These are phyloP conservation scores for Scytalopus superciliaris DNA, from an alignment of 2,113 vertebrate species.

Conservation along the genomic window DNA sequence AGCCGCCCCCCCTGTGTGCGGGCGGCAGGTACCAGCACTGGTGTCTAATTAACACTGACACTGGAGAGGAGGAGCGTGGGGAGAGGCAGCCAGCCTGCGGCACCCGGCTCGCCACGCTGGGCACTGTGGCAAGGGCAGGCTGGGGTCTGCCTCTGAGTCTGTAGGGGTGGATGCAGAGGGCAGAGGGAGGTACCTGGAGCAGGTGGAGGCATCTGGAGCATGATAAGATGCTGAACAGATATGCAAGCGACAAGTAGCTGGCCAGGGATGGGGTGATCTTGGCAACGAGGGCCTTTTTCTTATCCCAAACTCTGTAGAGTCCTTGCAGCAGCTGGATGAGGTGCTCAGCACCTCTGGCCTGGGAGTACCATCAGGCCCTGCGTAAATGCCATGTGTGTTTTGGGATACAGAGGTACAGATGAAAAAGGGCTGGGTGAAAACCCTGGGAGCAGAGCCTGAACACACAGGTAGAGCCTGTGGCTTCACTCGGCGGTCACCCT, in stretches of 20 bases:
- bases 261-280: background rate
- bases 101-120: background rate
- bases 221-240: background rate
- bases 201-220: background rate
- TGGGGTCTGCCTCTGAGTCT: no score
- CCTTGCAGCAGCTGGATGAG: no score
- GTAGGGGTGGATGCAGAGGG: background rate
- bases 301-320: background rate
- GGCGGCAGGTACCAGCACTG: background rate
- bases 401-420: background rate
- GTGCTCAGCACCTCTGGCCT: background rate
- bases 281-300: background rate
- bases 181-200: no score
- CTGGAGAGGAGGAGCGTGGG: background rate
- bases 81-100: background rate
- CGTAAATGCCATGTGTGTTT: accelerated
- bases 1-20: background rate
- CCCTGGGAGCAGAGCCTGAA: background rate
- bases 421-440: background rate
- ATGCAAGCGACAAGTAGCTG: background rate
- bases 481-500: no score
- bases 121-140: background rate
- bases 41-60: background rate
- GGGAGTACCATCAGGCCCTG: background rate
- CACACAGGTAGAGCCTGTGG: accelerated